Evolutionary conservation across 2,888 invertebrate species (phyloP), one percentile per base, ranked within the genome.

Genomic region (Cataglyphis rosenhaueri): DNA sequence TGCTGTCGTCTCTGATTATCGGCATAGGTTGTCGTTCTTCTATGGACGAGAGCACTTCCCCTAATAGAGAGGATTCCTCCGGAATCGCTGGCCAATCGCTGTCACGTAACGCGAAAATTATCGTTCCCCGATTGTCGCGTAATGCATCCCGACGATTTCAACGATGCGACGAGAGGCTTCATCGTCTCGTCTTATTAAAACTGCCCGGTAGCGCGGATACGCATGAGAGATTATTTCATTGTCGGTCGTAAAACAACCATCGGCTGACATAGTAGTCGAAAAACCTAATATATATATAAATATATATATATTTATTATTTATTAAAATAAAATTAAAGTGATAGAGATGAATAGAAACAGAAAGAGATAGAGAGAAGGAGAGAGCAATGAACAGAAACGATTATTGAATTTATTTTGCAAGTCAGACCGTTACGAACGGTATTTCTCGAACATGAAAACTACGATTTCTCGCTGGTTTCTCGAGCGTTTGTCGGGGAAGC

Each of bases 91-190:
- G 70, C 84, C 84, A 75, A 85, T 89, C 82, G 86, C 81, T 83
- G 91, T 88, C 88, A 84, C 73, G 88, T 87, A 90, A 86, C 85
- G 87, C 86, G 86, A 89, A 90, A 91, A 88, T 91, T 88, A 91
- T 91, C 87, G 84, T 85, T 81, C 79, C 65, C 81, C 83, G 90
- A 91, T 91, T 88, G 89, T 88, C 85, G 82, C 87, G 88, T 87
- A 88, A 89, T 82, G 85, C 85, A 84, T 83, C 70, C 78, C 81
- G 87, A 75, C 83, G 81, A 88, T 89, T 87, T 74, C 82, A 61
- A 78, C 85, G 81, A 84, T 64, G 8, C 48, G 75, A 84, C 82
- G 55, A 82, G 61, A 73, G 70, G 82, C 70, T 84, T 89, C 84
- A 88, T 89, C 88, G 85, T 57, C 71, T 44, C 66, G 74, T 82